Base-by-base conservation (phyloP, 1,140 invertebrate species). In the Dendrolimus kikuchii region DNA sequence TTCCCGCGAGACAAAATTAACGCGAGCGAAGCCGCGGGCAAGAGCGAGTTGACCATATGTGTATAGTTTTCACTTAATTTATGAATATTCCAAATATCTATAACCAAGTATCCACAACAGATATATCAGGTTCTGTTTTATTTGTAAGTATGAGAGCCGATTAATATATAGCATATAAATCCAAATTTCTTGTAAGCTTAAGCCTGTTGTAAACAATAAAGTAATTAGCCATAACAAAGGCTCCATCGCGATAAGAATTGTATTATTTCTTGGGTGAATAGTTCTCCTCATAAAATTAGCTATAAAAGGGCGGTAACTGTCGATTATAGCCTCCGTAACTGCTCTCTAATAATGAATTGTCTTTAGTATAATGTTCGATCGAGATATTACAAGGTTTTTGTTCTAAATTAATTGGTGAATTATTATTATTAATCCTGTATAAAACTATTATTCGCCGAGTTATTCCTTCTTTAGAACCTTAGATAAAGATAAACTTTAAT, bases 301-400 rank as follows among this genome's bases (percentile, higher is more conserved):
- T 78, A 83, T 83, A 86, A 86, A 86, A 82, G 82, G 77, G 80
- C 80, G 79, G 81, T 86, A 82, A 80, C 74, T 64, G 74, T 61
- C 77, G 76, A 83, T 86, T 86, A 86, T 76, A 68, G 73, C 68
- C 66, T 59, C 49, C 64, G 57, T 71, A 84, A 86, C 71, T 64
- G 77, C 66, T 66, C 75, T 76, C 77, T 82, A 84, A 86, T 86
- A 86, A 86, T 84, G 82, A 84, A 86, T 86, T 76, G 79, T 83
- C 79, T 83, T 83, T 79, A 83, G 78, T 78, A 74, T 83, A 82
- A 80, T 72, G 66, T 54, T 64, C 56, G 62, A 75, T 77, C 71
- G 71, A 73, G 80, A 86, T 83, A 83, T 66, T 68, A 71, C 60
- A 56, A 70, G 56, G 53, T 66, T 70, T 70, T 74, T 77, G 66